Conservation (phyloP, 2,888 invertebrate species). For the Timandra comae region DNA sequence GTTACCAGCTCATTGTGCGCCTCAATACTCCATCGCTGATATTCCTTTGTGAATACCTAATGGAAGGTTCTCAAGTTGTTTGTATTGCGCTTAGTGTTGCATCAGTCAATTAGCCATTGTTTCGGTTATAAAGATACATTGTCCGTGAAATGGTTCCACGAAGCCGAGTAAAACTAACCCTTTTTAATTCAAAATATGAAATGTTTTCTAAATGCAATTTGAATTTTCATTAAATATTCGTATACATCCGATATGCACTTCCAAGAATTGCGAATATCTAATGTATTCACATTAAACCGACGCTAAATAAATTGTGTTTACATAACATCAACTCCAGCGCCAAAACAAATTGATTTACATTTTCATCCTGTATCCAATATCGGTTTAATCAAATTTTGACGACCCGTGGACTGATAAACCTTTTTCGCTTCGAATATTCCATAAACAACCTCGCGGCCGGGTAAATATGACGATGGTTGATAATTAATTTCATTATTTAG, state of each 20-base stretch:
- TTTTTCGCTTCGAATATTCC: no score
- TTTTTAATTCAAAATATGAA: background rate
- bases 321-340: slow-evolving; percentile 10
- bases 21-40: slow-evolving; percentile 55
- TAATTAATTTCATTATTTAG: no score
- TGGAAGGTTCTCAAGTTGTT: slow-evolving; percentile 54
- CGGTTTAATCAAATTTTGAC: slow-evolving; percentile 2
- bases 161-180: background rate
- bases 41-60: slow-evolving; percentile 62
- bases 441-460: no score
- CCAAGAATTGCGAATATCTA: slow-evolving; percentile 11
- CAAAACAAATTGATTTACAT: slow-evolving; percentile 14
- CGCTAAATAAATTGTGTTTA: slow-evolving; percentile 18
- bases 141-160: slow-evolving; percentile 3
- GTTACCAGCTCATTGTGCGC: slow-evolving; percentile 67
- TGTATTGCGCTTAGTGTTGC: slow-evolving; percentile 46
- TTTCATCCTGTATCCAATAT: slow-evolving; percentile 6
- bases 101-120: slow-evolving; percentile 23
- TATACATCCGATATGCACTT: no score
- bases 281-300: slow-evolving; percentile 10
- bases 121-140: slow-evolving; percentile 9
- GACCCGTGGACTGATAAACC: slow-evolving; percentile 1
- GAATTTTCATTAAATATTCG: no score
- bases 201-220: no score
- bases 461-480: no score